phyloP scores from a whole-genome alignment of 92 coral and sea anemone species.

The Isaurus tuberculatus region DNA sequence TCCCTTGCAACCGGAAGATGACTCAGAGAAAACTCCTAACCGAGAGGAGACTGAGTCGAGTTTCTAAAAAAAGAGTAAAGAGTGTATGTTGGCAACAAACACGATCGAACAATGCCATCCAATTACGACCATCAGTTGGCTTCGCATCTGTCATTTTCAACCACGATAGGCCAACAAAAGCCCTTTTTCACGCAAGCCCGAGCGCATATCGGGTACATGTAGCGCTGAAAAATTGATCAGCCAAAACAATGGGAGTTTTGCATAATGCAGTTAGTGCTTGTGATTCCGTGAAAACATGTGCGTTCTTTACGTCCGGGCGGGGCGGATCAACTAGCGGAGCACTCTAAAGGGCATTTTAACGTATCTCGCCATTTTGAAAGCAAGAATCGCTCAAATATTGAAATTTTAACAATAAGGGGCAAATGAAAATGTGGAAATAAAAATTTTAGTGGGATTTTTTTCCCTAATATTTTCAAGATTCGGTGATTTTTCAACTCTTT shows the following conservation, averaged over 20 bases:
- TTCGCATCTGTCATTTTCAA: conserved; percentile 93
- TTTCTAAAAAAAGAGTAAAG: conserved; percentile 57
- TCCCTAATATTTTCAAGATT: conserved; percentile 66
- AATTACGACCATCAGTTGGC: conserved; percentile 77
- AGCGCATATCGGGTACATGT: conserved; percentile 91
- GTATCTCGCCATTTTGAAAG: conserved; percentile 99
- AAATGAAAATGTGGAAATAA: conserved; percentile 65
- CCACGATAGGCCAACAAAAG: conserved; percentile 93
- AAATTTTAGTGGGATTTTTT: conserved; percentile 55
- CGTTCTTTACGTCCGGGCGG: conserved; percentile 97
- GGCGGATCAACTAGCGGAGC: conserved; percentile 82
- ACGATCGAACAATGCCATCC: conserved; percentile 71
- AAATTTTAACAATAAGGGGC: conserved; percentile 73
- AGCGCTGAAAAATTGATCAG: conserved; percentile 90
- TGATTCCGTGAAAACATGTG: conserved; percentile 91
- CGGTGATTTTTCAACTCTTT: conserved; percentile 57
- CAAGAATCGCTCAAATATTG: conserved; percentile 80
- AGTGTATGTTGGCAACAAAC: conserved; percentile 68
- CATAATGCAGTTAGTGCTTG: conserved; percentile 90
- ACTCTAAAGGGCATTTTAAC: conserved; percentile 77
- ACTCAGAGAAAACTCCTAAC: conserved; percentile 47
- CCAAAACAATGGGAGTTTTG: conserved; percentile 95
- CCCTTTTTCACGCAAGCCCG: conserved; percentile 86
- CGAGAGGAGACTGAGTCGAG: conserved; percentile 61
- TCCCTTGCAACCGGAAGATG: not conserved